These are phyloP conservation scores for Theretra japonica DNA, from an alignment of 2,888 invertebrate species.

Conservation along the genomic window DNA sequence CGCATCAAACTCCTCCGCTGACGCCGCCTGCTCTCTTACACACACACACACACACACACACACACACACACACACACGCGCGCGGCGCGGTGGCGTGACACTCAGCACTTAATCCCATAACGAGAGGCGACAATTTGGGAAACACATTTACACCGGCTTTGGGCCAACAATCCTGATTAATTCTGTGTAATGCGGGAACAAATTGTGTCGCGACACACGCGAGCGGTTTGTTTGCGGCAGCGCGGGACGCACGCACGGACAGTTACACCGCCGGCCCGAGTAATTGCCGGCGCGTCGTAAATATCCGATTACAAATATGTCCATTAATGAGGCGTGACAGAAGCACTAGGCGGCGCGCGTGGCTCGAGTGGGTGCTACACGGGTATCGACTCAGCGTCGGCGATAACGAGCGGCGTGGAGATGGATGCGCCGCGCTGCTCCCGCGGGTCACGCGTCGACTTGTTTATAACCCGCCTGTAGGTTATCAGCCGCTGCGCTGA, in stretches of 20 bases:
- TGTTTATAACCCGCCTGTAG: not conserved
- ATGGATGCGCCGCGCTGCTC: slow-evolving; percentile 14
- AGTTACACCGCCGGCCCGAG: slow-evolving; percentile 1
- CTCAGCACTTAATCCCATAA: slow-evolving; percentile 16
- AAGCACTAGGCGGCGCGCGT: not conserved
- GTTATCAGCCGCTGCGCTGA: not conserved
- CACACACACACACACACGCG: not conserved
- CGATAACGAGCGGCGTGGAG: slow-evolving; percentile 14
- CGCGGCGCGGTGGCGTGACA: slow-evolving; percentile 9
- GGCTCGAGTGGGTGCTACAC: not conserved
- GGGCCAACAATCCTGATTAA: slow-evolving; percentile 21
- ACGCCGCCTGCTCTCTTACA: not conserved
- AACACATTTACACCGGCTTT: slow-evolving; percentile 20
- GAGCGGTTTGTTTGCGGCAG: not conserved
- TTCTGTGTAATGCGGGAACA: slow-evolving; percentile 18
- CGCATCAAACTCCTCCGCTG: not conserved
- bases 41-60: not conserved
- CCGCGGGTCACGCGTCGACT: slow-evolving; percentile 14
- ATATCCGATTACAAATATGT: slow-evolving; percentile 38
- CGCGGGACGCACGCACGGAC: too few species aligned
- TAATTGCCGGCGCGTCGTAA: slow-evolving; percentile 32
- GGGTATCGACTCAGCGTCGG: slow-evolving; percentile 22
- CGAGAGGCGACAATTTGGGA: slow-evolving; percentile 23
- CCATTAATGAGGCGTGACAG: slow-evolving; percentile 33
- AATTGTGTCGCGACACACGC: slow-evolving; percentile 7